Conservation (phyloP, 2,888 invertebrate genomes). For the Linnaemya tessellans region DNA sequence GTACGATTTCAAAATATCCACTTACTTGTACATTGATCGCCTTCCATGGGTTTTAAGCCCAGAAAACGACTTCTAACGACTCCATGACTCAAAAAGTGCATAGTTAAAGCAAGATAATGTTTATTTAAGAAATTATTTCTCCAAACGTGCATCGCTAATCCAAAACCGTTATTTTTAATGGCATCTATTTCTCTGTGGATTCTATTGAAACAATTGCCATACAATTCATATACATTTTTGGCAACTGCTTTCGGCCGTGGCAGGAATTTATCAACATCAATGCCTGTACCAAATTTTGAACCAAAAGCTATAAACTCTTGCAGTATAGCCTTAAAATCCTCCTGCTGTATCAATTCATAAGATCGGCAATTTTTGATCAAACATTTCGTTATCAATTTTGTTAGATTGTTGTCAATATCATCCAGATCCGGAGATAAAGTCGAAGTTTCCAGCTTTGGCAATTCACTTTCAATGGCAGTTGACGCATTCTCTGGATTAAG, state of each 20-base stretch:
- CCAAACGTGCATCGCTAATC: slow-evolving; percentile 1
- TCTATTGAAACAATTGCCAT: neutral
- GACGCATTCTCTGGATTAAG: neutral
- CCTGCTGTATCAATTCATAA: slow-evolving; percentile 8
- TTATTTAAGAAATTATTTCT: neutral
- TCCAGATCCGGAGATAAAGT: neutral
- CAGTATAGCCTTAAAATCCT: slow-evolving; percentile 11
- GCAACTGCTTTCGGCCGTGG: neutral
- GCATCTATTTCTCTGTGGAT: neutral
- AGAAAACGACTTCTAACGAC: neutral
- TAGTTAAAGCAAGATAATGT: slow-evolving; percentile 11
- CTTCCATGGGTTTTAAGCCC: neutral
- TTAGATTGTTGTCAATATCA: neutral
- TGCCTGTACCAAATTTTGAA: neutral
- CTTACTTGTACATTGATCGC: slow-evolving; percentile 9
- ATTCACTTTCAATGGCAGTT: neutral
- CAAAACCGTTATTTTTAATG: slow-evolving; percentile 34
- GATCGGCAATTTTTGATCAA: slow-evolving; percentile 5
- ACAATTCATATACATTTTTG: neutral
- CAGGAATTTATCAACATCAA: neutral
- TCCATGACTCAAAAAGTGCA: slow-evolving; percentile 7
- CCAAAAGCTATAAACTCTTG: slow-evolving; percentile 14
- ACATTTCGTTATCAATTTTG: slow-evolving; percentile 9
- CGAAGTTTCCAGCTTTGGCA: neutral
- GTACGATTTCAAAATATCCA: neutral